These are phyloP conservation scores for Acridotheres tristis DNA, from an alignment of 2,797 vertebrate species.

Conservation along the genomic window DNA sequence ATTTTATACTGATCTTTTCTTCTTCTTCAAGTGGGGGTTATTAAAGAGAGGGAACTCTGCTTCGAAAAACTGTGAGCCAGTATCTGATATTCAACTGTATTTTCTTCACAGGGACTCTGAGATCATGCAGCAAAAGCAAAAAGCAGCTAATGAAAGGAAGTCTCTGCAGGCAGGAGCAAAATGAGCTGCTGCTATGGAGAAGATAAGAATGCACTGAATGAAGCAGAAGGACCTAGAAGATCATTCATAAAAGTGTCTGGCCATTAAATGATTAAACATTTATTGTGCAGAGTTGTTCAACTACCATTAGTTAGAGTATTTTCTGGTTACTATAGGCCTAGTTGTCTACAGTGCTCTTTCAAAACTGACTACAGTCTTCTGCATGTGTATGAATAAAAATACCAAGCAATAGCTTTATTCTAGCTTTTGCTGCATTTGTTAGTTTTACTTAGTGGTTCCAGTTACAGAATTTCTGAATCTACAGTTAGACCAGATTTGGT, in stretches of 20 bases:
- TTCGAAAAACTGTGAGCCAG: not conserved
- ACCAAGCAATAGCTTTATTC: not conserved
- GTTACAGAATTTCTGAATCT: not conserved
- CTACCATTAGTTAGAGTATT: slow-evolving; percentile 45
- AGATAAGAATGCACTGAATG: not conserved
- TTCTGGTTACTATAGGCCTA: slow-evolving; percentile 29
- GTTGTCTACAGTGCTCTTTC: not conserved
- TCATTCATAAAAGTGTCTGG: not conserved
- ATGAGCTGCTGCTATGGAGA: slow-evolving; percentile 43
- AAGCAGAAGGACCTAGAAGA: slow-evolving; percentile 32
- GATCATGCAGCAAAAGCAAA: slow-evolving; percentile 83
- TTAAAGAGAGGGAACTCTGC: not conserved
- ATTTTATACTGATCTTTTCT: not conserved
- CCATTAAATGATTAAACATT: slow-evolving; percentile 31
- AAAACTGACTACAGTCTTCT: slow-evolving; percentile 7
- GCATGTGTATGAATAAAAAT: slow-evolving; percentile 26
- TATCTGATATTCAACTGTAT: not conserved
- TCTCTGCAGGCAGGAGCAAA: slow-evolving; percentile 72
- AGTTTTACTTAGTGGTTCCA: not conserved
- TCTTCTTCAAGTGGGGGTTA: not conserved
- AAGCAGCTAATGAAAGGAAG: slow-evolving; percentile 78
- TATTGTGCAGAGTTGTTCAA: slow-evolving; percentile 48
- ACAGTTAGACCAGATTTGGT: not conserved
- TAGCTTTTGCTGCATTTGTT: slow-evolving; percentile 17
- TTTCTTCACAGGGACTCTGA: slow-evolving; percentile 76